Percentiles rank a stretch among this genome's conserved stretches.
Conservation (phyloP, 2,113 vertebrate species). For the Poeciliopsis retropinna region DNA sequence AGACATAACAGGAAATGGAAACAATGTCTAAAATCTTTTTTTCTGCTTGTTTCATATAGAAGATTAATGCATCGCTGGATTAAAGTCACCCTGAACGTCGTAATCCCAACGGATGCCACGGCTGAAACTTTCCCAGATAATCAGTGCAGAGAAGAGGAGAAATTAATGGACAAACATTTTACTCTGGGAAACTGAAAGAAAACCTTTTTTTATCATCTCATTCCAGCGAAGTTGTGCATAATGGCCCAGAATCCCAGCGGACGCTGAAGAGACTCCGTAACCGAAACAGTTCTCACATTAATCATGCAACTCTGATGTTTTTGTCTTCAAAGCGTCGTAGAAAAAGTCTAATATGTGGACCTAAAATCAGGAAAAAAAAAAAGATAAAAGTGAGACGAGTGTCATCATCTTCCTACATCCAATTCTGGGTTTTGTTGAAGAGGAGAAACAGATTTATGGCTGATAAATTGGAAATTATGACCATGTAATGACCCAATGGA, state of each 20-base stretch:
- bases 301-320: constrained; percentile 28
- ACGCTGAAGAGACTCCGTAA: background rate
- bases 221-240: constrained; percentile 11
- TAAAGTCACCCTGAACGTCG: constrained; percentile 7
- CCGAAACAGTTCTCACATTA: constrained; percentile 12
- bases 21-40: constrained; percentile 15
- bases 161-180: background rate
- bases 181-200: constrained; percentile 2
- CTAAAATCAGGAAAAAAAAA: constrained; percentile 16
- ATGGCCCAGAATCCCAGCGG: constrained; percentile 16
- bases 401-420: constrained; percentile 48
- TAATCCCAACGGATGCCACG: background rate
- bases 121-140: constrained; percentile 21
- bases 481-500: constrained; percentile 62
- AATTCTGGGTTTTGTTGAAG: constrained; percentile 59
- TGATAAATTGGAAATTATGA: constrained; percentile 58
- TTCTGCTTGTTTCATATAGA: constrained; percentile 50
- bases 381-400: constrained; percentile 47
- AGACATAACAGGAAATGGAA: background rate
- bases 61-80: constrained; percentile 30
- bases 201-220: background rate
- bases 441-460: constrained; percentile 67
- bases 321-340: constrained; percentile 31
- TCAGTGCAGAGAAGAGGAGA: constrained; percentile 7
- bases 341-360: constrained; percentile 20